Conservation (phyloP, 2,113 vertebrate species). For the Gasterosteus nipponicus region DNA sequence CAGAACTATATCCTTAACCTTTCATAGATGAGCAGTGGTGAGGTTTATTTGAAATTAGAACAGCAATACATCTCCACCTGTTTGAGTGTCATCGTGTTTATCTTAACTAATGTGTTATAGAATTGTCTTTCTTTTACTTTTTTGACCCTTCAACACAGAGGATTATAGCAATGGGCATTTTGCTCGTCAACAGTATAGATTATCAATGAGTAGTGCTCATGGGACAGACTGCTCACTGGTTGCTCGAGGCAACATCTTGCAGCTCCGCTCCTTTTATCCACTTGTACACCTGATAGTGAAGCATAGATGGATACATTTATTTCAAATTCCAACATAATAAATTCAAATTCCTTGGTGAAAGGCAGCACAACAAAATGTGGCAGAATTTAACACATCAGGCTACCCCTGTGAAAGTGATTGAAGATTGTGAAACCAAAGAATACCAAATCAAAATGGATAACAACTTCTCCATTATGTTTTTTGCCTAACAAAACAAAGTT, state of each 20-base stretch:
- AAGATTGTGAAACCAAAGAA: conserved; percentile 3
- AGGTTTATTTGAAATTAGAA: not conserved
- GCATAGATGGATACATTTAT: not conserved
- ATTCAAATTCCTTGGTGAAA: not conserved
- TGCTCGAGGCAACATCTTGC: not conserved
- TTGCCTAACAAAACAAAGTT: not conserved
- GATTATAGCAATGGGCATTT: not conserved
- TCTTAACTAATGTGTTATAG: not conserved
- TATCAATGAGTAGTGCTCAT: not conserved
- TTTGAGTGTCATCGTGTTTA: not conserved
- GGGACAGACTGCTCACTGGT: not conserved
- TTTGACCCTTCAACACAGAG: not conserved
- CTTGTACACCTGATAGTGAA: not conserved
- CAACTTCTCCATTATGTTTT: not conserved
- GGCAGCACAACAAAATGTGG: not conserved
- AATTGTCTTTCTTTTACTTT: not conserved
- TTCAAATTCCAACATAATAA: not conserved
- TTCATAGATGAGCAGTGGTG: not conserved
- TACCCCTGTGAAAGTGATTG: conserved; percentile 13
- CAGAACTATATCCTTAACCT: not conserved
- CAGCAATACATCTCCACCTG: not conserved
- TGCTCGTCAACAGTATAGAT: not conserved
- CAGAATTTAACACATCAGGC: conserved; percentile 23
- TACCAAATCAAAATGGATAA: conserved; percentile 2
- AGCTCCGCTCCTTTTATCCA: not conserved